These are phyloP conservation scores for Apodemia duryi DNA, from an alignment of 2,888 invertebrate species.

Conservation along the genomic window DNA sequence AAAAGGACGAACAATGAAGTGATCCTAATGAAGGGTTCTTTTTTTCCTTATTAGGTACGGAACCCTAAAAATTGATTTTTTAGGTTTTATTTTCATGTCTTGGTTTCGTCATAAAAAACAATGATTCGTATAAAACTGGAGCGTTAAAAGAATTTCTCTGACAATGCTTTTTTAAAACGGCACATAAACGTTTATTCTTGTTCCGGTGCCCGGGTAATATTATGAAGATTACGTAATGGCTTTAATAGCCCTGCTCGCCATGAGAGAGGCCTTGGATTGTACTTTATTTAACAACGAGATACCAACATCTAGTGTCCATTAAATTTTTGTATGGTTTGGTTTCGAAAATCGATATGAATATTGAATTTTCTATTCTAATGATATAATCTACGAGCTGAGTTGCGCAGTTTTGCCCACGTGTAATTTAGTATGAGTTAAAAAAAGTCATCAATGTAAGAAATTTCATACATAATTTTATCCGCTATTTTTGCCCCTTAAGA, in stretches of 20 bases:
- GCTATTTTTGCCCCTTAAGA: no score
- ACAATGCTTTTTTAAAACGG: slow-evolving; percentile 13
- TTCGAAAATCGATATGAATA: not conserved
- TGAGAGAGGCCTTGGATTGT: slow-evolving; percentile 24
- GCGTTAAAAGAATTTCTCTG: slow-evolving; percentile 9
- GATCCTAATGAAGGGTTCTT: no score
- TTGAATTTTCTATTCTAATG: not conserved
- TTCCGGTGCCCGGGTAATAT: slow-evolving; percentile 1
- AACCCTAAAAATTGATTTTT: no score
- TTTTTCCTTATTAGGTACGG: no score
- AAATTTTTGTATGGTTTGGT: slow-evolving; percentile 2
- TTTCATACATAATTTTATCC: no score
- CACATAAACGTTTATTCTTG: slow-evolving; percentile 10
- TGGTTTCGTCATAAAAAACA: slow-evolving; percentile 3
- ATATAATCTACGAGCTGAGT: no score
- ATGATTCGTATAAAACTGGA: not conserved
- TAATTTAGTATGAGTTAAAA: no score
- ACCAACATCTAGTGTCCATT: slow-evolving; percentile 9
- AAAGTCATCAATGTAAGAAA: no score
- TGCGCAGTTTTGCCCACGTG: no score
- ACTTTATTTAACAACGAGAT: slow-evolving; percentile 12
- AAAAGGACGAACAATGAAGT: no score
- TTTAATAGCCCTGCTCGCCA: slow-evolving; percentile 22
- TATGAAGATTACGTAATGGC: slow-evolving; percentile 18
- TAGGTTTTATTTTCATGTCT: not conserved